Evolutionary conservation across 2,113 vertebrate genomes (phyloP), one percentile per base, ranked within the genome.

Genomic region (Melozone crissalis): DNA sequence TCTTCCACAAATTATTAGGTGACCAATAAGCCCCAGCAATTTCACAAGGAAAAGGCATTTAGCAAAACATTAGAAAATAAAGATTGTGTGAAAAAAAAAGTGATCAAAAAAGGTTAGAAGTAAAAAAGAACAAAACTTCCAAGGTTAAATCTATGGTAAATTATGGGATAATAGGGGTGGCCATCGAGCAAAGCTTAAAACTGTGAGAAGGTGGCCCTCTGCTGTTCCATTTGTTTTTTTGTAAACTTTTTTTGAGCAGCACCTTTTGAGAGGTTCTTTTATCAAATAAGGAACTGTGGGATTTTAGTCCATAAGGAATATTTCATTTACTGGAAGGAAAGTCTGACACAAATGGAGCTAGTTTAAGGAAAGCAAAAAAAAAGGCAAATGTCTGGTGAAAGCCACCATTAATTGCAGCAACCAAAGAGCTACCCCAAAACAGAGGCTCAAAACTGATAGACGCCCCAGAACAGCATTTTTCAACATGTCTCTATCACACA

Each of bases 191-290:
- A 30, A 86, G 10, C 35, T 44, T 71, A 86, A 84, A 81, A 37
- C 39, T 52, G 47, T 59, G 77, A 57, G 18, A 24, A 81, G 68
- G 39, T 55, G 15, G 80, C 93, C 94, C 95, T 87, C 96, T 96
- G 66, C 81, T 95, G 95, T 75, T 91, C 6, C 2, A 22, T 71
- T 57, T 77, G 6, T 21, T 81, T 39, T 21, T 65, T 47, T 49
- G 28, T 61, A 84, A 78, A 30, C 2, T 11, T 43, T 59, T 63
- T 86, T 37, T 28, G 2, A 65, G 33, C 3, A 20, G 14, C 7
- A 51, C 1, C 10, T 78, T 90, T 63, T 74, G 18, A 74, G 41
- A 72, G 2, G 3, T 44, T 71, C 43, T 78, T 33, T 15, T 47
- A 33, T 31, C 30, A 61, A 71, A 82, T 21, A 61, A 73, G 10